phyloP scores from a whole-genome alignment of 2,113 vertebrate species.

The Nesogale talazaci region DNA sequence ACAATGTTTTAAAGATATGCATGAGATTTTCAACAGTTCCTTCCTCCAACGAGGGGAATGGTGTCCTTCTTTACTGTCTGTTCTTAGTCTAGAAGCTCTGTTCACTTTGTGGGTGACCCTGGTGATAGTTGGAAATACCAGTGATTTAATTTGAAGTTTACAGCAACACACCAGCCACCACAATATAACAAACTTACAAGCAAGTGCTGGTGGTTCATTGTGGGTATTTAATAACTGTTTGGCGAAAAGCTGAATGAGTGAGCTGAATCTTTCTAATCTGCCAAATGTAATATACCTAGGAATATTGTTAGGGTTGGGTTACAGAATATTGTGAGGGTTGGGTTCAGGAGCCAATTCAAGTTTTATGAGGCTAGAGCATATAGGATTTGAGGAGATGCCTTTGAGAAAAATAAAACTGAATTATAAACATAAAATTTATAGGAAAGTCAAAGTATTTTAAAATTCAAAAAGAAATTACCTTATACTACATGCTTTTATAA shows the following conservation, averaged over 20 bases:
- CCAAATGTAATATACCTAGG: not conserved
- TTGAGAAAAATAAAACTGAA: conserved; percentile 31
- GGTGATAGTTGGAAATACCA: too few relatives aligned
- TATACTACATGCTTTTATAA: conserved; percentile 20
- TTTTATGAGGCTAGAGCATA: not conserved
- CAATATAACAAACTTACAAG: too few relatives aligned
- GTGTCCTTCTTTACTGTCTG: too few relatives aligned
- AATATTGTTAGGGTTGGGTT: not conserved
- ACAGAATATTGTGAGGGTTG: not conserved
- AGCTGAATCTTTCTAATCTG: not conserved
- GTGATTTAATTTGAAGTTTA: too few relatives aligned
- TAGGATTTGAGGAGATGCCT: not conserved
- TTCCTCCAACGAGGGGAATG: too few relatives aligned
- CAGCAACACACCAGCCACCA: too few relatives aligned
- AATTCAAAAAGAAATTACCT: conserved; percentile 2
- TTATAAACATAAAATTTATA: not conserved
- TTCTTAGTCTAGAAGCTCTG: too few relatives aligned
- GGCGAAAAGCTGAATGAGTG: not conserved
- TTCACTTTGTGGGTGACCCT: too few relatives aligned
- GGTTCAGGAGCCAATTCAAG: not conserved
- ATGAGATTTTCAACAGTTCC: too few relatives aligned
- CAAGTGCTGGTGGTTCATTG: too few relatives aligned
- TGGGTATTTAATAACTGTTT: conserved; percentile 7
- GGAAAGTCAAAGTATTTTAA: conserved; percentile 30
- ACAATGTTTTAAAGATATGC: too few relatives aligned